Conservation (phyloP, 2,888 invertebrate genomes). For the Nyleta sp. region DNA sequence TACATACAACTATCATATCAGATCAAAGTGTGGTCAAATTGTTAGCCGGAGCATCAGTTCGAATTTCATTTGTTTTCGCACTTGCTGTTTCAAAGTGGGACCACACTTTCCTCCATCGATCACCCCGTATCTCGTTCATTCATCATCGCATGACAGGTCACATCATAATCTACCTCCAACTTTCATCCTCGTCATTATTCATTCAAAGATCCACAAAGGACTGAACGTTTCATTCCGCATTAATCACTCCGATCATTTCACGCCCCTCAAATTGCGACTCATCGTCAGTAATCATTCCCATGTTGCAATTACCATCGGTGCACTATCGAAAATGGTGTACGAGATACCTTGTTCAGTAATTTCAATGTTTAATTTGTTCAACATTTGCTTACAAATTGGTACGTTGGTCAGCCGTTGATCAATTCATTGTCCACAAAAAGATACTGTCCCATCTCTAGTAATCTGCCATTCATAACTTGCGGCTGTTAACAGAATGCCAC, state of each 20-base stretch:
- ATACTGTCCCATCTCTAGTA: too few species aligned
- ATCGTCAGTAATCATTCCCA: slow-evolving; percentile 1
- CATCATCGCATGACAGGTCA: slow-evolving; percentile 36
- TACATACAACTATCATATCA: slow-evolving; percentile 1
- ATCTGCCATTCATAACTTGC: too few species aligned
- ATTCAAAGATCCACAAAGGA: slow-evolving; percentile 8
- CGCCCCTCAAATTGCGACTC: background rate
- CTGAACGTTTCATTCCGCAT: background rate
- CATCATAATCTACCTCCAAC: slow-evolving; percentile 2
- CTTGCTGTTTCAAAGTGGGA: slow-evolving; percentile 15
- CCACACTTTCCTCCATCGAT: slow-evolving; percentile 29
- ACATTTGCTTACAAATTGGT: too few species aligned
- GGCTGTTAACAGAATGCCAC: too few species aligned
- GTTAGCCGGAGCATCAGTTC: too few species aligned
- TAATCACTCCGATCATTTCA: too few species aligned
- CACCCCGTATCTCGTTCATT: slow-evolving; percentile 34
- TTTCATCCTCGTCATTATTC: slow-evolving; percentile 7
- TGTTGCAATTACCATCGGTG: slow-evolving; percentile 13
- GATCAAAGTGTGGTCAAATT: slow-evolving; percentile 34
- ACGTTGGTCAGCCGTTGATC: too few species aligned
- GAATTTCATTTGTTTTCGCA: background rate
- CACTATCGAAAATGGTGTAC: slow-evolving; percentile 33
- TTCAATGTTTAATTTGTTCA: background rate
- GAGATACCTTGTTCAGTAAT: slow-evolving; percentile 14
- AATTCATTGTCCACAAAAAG: too few species aligned